Percentiles rank a stretch among this genome's conserved stretches.
Evolutionary conservation across 2,888 invertebrate genomes (phyloP).

Genomic region (Strigamia crassipes): DNA sequence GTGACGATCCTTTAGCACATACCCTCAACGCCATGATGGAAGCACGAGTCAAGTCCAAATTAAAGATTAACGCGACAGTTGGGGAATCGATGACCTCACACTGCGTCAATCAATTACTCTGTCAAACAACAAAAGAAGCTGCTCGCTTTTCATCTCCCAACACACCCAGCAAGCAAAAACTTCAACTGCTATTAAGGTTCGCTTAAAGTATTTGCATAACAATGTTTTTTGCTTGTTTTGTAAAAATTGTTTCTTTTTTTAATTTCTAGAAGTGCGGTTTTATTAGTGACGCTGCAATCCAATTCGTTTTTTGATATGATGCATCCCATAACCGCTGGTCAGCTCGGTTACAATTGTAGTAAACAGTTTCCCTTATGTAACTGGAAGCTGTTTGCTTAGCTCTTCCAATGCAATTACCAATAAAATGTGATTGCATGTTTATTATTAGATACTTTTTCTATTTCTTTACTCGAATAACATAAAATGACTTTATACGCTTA

Average conservation of each 20-base stretch:
- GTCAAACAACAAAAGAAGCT: background rate
- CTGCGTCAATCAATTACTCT: background rate
- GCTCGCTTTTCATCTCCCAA: background rate
- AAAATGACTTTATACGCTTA: too few species aligned
- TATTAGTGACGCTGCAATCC: background rate
- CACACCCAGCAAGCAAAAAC: background rate
- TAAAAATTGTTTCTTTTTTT: background rate
- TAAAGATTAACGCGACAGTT: background rate
- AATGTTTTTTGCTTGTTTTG: background rate
- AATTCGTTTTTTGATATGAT: background rate
- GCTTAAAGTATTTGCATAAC: too few species aligned
- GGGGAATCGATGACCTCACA: background rate
- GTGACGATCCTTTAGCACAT: background rate
- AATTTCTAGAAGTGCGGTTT: background rate
- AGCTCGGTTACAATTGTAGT: background rate
- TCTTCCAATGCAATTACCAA: too few species aligned
- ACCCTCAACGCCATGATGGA: background rate
- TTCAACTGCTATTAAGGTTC: background rate
- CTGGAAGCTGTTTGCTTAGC: background rate
- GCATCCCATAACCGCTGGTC: background rate
- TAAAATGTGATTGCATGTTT: too few species aligned
- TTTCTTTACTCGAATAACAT: too few species aligned
- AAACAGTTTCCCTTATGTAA: background rate
- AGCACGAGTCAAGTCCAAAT: background rate
- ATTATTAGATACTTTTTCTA: too few species aligned